Base-by-base conservation (phyloP, 2,797 vertebrate genomes). In the Alexandromys oeconomus region DNA sequence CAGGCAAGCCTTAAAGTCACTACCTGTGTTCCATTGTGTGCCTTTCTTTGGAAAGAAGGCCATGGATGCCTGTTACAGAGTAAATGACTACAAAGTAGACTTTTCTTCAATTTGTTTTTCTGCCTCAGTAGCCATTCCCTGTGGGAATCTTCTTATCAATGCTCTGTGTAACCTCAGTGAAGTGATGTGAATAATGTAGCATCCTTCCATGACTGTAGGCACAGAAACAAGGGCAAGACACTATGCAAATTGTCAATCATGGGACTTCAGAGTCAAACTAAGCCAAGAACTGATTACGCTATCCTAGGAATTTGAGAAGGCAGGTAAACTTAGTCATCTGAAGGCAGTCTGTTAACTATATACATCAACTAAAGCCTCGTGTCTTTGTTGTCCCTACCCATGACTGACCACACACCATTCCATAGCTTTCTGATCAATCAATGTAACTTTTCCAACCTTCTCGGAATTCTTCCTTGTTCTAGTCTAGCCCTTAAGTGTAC, bases 281-380 rank as follows among this genome's bases (percentile, higher is more conserved):
- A 95, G 74, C 37, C 37, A 87, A 94, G 59, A 84, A 92, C n/a
- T 25, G 4, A 85, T 37, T 25, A 79, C 31, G 29, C 23, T 89
- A 43, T 92, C 19, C 77, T 40, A 93, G 57, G 67, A 78, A 51
- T 92, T 59, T 85, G 65, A 87, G 31, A 79, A 82, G 31, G 7
- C 8, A 73, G 31, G 43, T 89, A 77, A 92, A 78, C 6, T 29
- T 15, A 76, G 57, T 84, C 19, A 87, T 51, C 10, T 76, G 12
- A 71, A 21, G 37, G 27, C 37, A 63, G 11, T 54, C 88, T 34
- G 61, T 46, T 69, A 71, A 43, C 71, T 19, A 43, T 21, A 54
- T 0, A 69, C 40, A 46, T 65, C 81, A 76, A 34, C 29, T 40
- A 85, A 84, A 81, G 61, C 19, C 34, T 71, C 59, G 73, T 71